These are phyloP conservation scores for Drosophila yakuba DNA, from an alignment of 1,140 invertebrate genomes.

Conservation along the genomic window DNA sequence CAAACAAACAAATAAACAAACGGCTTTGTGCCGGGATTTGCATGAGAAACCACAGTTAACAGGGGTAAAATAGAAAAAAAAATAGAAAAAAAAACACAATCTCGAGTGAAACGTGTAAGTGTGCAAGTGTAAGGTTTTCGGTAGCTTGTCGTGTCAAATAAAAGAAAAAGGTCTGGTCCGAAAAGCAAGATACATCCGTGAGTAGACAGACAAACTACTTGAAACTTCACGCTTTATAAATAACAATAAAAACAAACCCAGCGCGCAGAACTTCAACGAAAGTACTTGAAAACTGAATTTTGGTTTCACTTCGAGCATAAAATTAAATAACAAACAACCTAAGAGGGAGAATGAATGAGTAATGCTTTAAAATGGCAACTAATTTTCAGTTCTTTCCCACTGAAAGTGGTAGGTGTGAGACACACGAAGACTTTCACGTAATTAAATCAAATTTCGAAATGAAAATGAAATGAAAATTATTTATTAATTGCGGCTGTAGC, in stretches of 20 bases:
- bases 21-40: conserved; percentile 61
- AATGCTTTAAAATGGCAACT: conserved; percentile 66
- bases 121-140: conserved; percentile 58
- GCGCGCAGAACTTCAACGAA: conserved; percentile 35
- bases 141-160: conserved; percentile 63
- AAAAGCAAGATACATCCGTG: conserved; percentile 58
- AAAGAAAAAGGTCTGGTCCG: conserved; percentile 28
- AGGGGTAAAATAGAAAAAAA: conserved; percentile 11
- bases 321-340: conserved; percentile 72
- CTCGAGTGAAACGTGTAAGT: conserved; percentile 72
- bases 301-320: conserved; percentile 77
- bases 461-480: conserved; percentile 79
- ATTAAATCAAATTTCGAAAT: conserved; percentile 79
- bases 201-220: conserved; percentile 73
- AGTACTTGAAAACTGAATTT: conserved; percentile 60
- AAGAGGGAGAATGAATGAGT: conserved; percentile 18
- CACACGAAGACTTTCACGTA: conserved; percentile 62
- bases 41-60: conserved; percentile 75
- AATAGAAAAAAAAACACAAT: conserved; percentile 1
- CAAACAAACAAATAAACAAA: conserved; percentile 38
- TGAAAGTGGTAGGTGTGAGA: conserved; percentile 15
- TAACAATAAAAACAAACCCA: conserved; percentile 56
- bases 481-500: conserved; percentile 63
- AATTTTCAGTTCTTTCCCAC: conserved; percentile 75
- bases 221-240: conserved; percentile 80